phyloP scores from a whole-genome alignment of 1,140 invertebrate genomes.

The Drosophila lini region DNA sequence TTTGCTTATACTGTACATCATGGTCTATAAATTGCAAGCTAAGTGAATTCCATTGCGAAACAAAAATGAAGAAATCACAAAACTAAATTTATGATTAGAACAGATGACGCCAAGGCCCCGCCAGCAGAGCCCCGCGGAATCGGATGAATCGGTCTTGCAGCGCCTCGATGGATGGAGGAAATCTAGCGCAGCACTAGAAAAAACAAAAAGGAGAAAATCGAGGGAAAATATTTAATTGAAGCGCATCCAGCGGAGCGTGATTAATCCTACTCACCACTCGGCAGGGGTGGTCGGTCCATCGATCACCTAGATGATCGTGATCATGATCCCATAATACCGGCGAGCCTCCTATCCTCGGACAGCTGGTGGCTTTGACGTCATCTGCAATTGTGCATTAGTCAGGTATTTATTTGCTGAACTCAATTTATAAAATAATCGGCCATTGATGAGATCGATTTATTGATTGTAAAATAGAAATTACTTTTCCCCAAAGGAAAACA shows the following conservation, averaged over 20 bases:
- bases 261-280: conserved; percentile 54
- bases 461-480: conserved; percentile 24
- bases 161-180: conserved; percentile 15
- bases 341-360: conserved; percentile 32
- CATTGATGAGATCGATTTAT: conserved; percentile 8
- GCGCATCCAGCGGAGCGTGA: conserved; percentile 28
- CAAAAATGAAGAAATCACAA: conserved; percentile 54
- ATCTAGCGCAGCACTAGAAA: conserved; percentile 41
- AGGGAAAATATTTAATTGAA: conserved; percentile 5
- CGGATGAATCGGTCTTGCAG: conserved; percentile 23
- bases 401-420: conserved; percentile 6
- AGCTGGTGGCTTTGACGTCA: conserved; percentile 70
- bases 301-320: conserved; percentile 19
- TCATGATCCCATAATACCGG: conserved; percentile 20
- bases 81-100: conserved; percentile 76
- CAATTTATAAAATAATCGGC: conserved; percentile 8
- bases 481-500: conserved; percentile 8
- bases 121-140: conserved; percentile 9
- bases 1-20: conserved; percentile 71
- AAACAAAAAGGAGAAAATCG: conserved; percentile 22
- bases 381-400: conserved; percentile 42
- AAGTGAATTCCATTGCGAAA: conserved; percentile 69
- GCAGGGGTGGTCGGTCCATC: conserved; percentile 34
- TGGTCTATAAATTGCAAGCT: conserved; percentile 66
- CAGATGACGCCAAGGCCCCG: conserved; percentile 65